Percentiles rank a stretch among this genome's conserved stretches.
These are phyloP conservation scores for Stegodyphus mimosarum DNA, from an alignment of 1,140 invertebrate genomes.

Conservation along the genomic window DNA sequence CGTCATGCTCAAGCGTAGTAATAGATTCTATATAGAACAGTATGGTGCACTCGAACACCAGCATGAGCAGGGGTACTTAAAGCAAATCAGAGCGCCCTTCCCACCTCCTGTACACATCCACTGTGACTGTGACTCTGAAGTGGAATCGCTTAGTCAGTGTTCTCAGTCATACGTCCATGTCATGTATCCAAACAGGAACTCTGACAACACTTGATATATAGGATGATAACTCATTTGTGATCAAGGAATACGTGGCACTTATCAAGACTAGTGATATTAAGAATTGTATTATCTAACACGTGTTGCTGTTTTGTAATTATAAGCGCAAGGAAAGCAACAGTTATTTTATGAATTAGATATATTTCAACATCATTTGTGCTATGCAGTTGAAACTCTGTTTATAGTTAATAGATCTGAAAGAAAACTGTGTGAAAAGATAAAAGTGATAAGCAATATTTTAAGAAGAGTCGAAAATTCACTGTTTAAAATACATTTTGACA, in stretches of 20 bases:
- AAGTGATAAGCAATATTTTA: no score
- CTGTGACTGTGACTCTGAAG: constrained; percentile 45
- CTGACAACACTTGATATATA: constrained; percentile 22
- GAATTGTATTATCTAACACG: no score
- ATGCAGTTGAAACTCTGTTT: no score
- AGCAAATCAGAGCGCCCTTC: not conserved
- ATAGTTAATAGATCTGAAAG: no score
- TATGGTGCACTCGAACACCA: constrained; percentile 44
- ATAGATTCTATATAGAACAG: constrained; percentile 29
- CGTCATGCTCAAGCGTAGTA: constrained; percentile 9
- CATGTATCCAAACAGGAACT: not conserved
- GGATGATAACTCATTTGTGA: not conserved
- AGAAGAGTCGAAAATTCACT: no score
- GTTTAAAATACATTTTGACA: no score
- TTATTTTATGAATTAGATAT: no score
- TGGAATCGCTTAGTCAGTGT: constrained; percentile 22
- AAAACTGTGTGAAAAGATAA: no score
- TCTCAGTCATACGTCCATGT: constrained; percentile 29
- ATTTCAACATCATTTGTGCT: no score
- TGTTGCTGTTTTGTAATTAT: no score
- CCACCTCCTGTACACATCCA: not conserved
- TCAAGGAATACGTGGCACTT: not conserved
- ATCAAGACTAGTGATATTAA: no score
- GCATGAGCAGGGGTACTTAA: constrained; percentile 23
- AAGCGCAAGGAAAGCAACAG: no score